These are phyloP conservation scores for Chirona hameri DNA, from an alignment of 2,888 invertebrate species.

Conservation along the genomic window DNA sequence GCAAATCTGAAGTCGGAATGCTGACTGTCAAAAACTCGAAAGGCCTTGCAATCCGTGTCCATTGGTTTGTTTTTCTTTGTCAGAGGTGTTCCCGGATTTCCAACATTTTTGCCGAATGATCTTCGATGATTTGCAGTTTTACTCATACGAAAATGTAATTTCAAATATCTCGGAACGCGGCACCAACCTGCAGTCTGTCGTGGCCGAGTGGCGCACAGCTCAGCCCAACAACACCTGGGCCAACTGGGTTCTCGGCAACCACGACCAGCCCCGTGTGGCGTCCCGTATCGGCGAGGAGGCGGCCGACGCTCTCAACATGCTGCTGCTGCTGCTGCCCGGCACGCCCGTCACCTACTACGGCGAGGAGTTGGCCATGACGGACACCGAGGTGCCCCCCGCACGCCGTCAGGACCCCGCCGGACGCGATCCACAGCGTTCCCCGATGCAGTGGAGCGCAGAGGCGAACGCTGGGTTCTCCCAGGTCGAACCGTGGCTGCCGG, in stretches of 20 bases:
- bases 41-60: too few relatives aligned
- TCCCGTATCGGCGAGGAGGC: slow-evolving; percentile 60
- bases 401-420: slow-evolving; percentile 38
- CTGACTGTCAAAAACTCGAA: too few relatives aligned
- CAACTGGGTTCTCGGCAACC: slow-evolving; percentile 48
- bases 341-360: slow-evolving; percentile 82
- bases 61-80: too few relatives aligned
- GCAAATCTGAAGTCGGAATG: too few relatives aligned
- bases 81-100: too few relatives aligned
- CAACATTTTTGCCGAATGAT: too few relatives aligned
- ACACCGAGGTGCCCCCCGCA: slow-evolving; percentile 36
- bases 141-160: too few relatives aligned
- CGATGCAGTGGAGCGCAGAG: slow-evolving; percentile 69
- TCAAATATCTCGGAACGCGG: too few relatives aligned
- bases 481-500: slow-evolving; percentile 62
- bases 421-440: slow-evolving; percentile 69
- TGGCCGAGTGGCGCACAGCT: slow-evolving; percentile 41
- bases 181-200: slow-evolving; percentile 35
- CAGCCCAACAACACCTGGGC: slow-evolving; percentile 44
- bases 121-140: too few relatives aligned
- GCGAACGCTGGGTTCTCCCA: slow-evolving; percentile 54
- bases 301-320: slow-evolving; percentile 73
- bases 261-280: slow-evolving; percentile 44
- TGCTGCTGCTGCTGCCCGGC: slow-evolving; percentile 75
- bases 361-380: slow-evolving; percentile 74